A percentile compares a stretch with the other conserved stretches of the same genome.
These are phyloP conservation scores for Anguilla japonica DNA, from an alignment of 2,113 vertebrate genomes.

Conservation along the genomic window DNA sequence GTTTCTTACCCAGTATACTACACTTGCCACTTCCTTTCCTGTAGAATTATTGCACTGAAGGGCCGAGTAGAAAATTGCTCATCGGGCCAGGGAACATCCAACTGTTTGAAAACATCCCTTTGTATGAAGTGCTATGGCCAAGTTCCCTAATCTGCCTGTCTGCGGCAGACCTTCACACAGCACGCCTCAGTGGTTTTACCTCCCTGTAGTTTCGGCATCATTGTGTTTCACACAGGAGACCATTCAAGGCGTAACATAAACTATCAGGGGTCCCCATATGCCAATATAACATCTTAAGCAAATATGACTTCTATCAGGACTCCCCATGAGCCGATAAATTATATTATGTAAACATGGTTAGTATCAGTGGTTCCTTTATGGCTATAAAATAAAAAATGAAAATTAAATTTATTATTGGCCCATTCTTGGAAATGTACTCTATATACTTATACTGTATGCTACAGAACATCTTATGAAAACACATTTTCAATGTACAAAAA, in stretches of 20 bases:
- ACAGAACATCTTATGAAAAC: no score
- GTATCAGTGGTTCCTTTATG: background rate
- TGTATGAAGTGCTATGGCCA: no score
- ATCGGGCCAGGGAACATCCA: no score
- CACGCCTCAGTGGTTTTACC: background rate
- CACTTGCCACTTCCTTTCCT: no score
- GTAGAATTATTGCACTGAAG: no score
- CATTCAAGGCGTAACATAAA: background rate
- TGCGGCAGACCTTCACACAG: background rate
- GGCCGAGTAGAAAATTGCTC: no score
- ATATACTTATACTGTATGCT: no score
- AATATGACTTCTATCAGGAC: background rate
- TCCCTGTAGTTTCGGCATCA: background rate
- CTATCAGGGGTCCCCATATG: background rate
- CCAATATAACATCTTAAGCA: background rate
- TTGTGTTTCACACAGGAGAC: background rate
- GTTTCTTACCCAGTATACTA: no score
- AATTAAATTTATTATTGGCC: background rate
- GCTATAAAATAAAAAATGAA: background rate
- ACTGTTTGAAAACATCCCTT: no score
- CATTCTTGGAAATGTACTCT: background rate
- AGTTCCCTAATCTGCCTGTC: no score
- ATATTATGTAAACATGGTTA: background rate
- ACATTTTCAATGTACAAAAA: no score
- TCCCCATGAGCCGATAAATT: background rate